These are phyloP conservation scores for Eremophila alpestris DNA, from an alignment of 2,797 vertebrate species.

Conservation along the genomic window DNA sequence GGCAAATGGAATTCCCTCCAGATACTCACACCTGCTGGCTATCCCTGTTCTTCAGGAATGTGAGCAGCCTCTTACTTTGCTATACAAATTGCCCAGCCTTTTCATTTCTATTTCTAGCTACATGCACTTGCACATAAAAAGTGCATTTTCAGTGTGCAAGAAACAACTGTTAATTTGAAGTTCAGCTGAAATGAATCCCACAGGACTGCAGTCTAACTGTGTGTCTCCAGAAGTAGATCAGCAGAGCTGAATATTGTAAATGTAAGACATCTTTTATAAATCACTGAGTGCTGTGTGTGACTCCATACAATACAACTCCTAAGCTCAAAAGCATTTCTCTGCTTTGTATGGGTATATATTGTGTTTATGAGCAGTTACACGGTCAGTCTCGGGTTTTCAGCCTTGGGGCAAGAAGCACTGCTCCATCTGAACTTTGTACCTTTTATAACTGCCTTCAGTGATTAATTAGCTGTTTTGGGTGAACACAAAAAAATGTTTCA, in stretches of 20 bases:
- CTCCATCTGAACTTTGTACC: slow-evolving; percentile 1
- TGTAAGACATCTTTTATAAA: not conserved
- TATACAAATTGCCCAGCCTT: not conserved
- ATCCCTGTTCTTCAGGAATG: not conserved
- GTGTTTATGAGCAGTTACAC: slow-evolving; percentile 37
- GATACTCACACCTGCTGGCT: not conserved
- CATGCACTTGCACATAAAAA: slow-evolving; percentile 21
- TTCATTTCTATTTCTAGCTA: slow-evolving; percentile 36
- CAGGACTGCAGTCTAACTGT: not conserved
- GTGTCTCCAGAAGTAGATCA: not conserved
- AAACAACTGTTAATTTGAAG: slow-evolving; percentile 10
- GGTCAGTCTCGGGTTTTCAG: not conserved
- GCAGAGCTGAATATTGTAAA: not conserved
- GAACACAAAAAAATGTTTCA: not conserved
- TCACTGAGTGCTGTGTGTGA: not conserved
- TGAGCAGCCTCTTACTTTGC: not conserved
- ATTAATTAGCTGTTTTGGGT: slow-evolving; percentile 18
- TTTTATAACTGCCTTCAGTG: slow-evolving; percentile 13
- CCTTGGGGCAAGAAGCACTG: not conserved
- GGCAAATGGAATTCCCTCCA: slow-evolving; percentile 57
- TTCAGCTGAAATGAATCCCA: not conserved
- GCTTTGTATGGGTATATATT: not conserved
- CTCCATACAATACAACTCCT: not conserved
- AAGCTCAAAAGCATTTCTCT: not conserved
- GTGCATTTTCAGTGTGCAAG: slow-evolving; percentile 3